phyloP scores from a whole-genome alignment of 1,140 invertebrate species.

The Harlomillsia oculata region DNA sequence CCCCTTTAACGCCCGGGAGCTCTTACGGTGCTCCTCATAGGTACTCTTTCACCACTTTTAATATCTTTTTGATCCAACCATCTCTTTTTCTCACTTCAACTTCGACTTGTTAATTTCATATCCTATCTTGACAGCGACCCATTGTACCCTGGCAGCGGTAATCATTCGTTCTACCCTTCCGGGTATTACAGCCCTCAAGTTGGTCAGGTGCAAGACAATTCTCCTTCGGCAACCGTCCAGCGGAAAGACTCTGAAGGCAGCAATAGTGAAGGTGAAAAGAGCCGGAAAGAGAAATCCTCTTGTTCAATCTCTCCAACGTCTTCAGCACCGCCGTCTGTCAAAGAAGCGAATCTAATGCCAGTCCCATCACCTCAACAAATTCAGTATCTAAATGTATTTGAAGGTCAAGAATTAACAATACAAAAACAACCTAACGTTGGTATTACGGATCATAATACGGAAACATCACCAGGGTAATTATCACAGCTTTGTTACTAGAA shows the following conservation, averaged over 20 bases:
- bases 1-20: slow-evolving; percentile 34
- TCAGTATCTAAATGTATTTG: slow-evolving; percentile 87
- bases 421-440: slow-evolving; percentile 91
- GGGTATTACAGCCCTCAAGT: slow-evolving; percentile 36
- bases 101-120: too few species aligned
- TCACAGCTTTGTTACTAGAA: background rate
- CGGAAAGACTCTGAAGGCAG: slow-evolving; percentile 36
- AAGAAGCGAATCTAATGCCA: slow-evolving; percentile 87
- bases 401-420: slow-evolving; percentile 91
- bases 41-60: too few species aligned
- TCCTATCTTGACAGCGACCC: too few species aligned
- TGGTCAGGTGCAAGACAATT: slow-evolving; percentile 29
- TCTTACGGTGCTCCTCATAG: slow-evolving; percentile 33
- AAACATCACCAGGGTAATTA: slow-evolving; percentile 39
- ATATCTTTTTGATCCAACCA: background rate
- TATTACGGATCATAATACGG: slow-evolving; percentile 52
- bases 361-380: slow-evolving; percentile 93
- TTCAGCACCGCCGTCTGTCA: slow-evolving; percentile 41
- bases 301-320: slow-evolving; percentile 35
- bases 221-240: slow-evolving; percentile 31
- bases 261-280: slow-evolving; percentile 35
- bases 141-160: slow-evolving; percentile 28
- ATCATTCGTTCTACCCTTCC: slow-evolving; percentile 23
- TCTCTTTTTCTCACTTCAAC: background rate
- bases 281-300: slow-evolving; percentile 36